Evolutionary conservation across 92 coral and sea anemone species (phyloP).

Genomic region (Heliopora coerulea): DNA sequence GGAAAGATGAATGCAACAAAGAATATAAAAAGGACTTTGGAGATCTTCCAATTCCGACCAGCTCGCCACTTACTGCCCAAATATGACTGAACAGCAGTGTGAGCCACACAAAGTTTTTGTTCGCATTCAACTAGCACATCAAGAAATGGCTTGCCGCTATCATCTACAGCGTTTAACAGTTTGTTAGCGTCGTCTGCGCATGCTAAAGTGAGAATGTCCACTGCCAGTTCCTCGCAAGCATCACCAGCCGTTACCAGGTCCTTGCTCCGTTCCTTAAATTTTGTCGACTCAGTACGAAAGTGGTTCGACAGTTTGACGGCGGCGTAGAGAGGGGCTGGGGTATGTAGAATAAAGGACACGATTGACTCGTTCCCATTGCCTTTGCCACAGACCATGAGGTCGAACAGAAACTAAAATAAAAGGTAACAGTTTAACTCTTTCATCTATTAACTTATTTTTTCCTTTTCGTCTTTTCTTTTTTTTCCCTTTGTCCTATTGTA

Average conservation of each 20-base stretch:
- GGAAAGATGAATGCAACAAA: conserved; percentile 80
- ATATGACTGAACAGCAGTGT: conserved; percentile 91
- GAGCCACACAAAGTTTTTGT: conserved; percentile 93
- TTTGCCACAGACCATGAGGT: conserved; percentile 95
- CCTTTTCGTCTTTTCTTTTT: too few species aligned
- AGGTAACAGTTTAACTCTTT: neutral
- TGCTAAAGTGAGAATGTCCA: conserved; percentile 88
- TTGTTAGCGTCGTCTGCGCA: conserved; percentile 83
- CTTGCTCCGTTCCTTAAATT: conserved; percentile 93
- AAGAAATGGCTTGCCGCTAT: conserved; percentile 83
- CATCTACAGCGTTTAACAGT: conserved; percentile 87
- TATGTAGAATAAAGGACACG: conserved; percentile 84
- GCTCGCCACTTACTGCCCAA: conserved; percentile 99
- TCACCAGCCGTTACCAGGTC: conserved; percentile 87
- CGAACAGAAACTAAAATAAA: conserved; percentile 74
- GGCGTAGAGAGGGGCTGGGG: conserved; percentile 96
- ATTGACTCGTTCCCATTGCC: conserved; percentile 74
- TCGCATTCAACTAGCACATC: conserved; percentile 92
- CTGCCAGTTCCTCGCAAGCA: conserved; percentile 91
- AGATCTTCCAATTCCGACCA: conserved; percentile 89
- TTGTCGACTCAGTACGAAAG: conserved; percentile 80
- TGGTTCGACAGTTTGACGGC: conserved; percentile 94
- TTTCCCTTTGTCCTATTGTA: too few species aligned
- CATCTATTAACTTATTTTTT: too few species aligned
- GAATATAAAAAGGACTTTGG: conserved; percentile 84